phyloP scores from a whole-genome alignment of 2,797 vertebrate genomes.

The Falco concolor region DNA sequence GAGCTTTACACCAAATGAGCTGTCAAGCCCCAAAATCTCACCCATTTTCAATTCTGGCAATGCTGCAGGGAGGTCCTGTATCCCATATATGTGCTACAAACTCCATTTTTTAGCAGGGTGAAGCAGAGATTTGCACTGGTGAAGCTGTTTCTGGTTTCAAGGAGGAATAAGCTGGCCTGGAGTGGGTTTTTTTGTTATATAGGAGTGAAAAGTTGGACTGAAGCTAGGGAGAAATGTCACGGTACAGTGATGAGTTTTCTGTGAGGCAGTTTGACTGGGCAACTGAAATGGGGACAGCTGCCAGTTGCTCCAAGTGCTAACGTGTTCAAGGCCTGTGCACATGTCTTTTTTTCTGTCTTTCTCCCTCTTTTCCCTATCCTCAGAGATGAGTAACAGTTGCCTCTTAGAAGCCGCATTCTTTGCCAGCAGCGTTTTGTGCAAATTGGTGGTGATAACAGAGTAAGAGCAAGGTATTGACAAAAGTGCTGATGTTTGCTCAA shows the following conservation, averaged over 20 bases:
- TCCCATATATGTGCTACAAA: background rate
- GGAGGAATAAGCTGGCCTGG: background rate
- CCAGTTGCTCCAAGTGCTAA: background rate
- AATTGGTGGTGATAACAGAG: background rate
- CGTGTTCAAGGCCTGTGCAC: constrained; percentile 47
- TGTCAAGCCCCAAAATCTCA: background rate
- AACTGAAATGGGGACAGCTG: background rate
- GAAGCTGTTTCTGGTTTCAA: background rate
- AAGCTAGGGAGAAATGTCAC: background rate
- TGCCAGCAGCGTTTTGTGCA: background rate
- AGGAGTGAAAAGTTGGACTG: background rate
- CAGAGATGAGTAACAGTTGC: background rate
- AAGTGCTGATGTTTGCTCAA: background rate
- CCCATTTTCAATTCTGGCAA: background rate
- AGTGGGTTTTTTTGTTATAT: background rate
- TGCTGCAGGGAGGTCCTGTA: background rate
- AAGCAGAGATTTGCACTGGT: background rate
- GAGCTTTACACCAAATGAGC: background rate
- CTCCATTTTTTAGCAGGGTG: background rate
- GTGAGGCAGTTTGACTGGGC: background rate
- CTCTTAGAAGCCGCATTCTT: background rate
- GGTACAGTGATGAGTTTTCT: background rate
- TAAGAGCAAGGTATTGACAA: background rate
- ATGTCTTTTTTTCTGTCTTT: background rate
- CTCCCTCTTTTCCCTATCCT: background rate